phyloP scores from a whole-genome alignment of 2,113 vertebrate genomes.

The Scortum barcoo region DNA sequence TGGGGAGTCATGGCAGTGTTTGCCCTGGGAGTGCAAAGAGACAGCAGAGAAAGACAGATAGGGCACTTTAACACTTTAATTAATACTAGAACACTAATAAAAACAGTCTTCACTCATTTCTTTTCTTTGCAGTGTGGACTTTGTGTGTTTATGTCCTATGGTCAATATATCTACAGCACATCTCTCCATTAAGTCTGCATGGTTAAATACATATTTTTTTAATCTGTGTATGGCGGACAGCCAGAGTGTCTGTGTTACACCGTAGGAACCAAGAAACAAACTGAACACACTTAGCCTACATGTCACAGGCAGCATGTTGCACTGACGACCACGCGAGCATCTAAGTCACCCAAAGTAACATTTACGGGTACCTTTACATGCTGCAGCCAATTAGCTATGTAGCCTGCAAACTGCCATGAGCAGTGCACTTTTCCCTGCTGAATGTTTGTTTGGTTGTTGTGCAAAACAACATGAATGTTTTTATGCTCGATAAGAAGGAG shows the following conservation, averaged over 20 bases:
- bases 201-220: neutral
- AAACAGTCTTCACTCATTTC: neutral
- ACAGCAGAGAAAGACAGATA: slow-evolving; percentile 9
- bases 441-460: neutral
- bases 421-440: neutral
- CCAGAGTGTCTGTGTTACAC: no score
- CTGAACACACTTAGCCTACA: no score
- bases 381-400: no score
- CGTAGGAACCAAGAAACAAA: no score
- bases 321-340: neutral
- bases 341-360: neutral
- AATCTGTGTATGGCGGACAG: no score
- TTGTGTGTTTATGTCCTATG: neutral
- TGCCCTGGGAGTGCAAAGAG: slow-evolving; percentile 43
- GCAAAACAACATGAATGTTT: neutral
- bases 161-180: neutral
- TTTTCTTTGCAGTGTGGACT: neutral
- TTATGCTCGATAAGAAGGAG: neutral
- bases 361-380: no score
- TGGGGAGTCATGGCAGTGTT: slow-evolving; percentile 47
- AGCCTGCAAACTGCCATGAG: neutral
- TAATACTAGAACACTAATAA: neutral
- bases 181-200: neutral
- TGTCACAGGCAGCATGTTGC: no score
- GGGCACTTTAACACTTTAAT: neutral